Evolutionary conservation across 2,113 vertebrate genomes (phyloP).

Genomic region (Atrichornis clamosus): DNA sequence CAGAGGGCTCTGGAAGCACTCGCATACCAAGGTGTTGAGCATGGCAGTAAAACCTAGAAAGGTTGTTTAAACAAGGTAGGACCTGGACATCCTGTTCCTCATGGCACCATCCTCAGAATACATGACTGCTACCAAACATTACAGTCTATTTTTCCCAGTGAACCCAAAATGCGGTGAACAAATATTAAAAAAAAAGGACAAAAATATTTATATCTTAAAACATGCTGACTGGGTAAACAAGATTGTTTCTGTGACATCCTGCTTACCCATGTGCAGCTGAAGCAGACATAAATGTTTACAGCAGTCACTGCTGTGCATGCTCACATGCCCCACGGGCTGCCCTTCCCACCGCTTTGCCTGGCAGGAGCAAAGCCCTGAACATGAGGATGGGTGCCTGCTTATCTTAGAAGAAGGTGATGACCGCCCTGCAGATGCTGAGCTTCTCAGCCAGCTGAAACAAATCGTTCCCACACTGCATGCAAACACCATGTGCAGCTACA

Average conservation of each 20-base stretch:
- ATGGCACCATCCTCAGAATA: neutral
- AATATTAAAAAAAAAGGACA: neutral
- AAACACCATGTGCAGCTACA: neutral
- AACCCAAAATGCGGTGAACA: neutral
- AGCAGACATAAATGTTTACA: slow-evolving; percentile 27
- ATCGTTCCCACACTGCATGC: neutral
- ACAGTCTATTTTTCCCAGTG: neutral
- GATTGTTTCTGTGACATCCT: neutral
- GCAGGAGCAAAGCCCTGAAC: neutral
- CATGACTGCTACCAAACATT: neutral
- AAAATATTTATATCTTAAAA: slow-evolving; percentile 21
- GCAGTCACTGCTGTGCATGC: neutral
- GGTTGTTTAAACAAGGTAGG: neutral
- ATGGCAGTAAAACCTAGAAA: neutral
- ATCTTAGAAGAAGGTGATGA: neutral
- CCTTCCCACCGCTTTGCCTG: neutral
- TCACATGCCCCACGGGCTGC: neutral
- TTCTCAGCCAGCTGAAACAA: neutral
- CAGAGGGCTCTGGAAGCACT: neutral
- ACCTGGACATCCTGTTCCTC: slow-evolving; percentile 22
- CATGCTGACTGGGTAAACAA: neutral
- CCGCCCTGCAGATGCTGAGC: neutral
- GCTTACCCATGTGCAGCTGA: neutral
- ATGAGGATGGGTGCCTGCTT: neutral
- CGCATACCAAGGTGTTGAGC: neutral